Conservation (phyloP, 2,113 vertebrate genomes). For the Macquaria ambigua region DNA sequence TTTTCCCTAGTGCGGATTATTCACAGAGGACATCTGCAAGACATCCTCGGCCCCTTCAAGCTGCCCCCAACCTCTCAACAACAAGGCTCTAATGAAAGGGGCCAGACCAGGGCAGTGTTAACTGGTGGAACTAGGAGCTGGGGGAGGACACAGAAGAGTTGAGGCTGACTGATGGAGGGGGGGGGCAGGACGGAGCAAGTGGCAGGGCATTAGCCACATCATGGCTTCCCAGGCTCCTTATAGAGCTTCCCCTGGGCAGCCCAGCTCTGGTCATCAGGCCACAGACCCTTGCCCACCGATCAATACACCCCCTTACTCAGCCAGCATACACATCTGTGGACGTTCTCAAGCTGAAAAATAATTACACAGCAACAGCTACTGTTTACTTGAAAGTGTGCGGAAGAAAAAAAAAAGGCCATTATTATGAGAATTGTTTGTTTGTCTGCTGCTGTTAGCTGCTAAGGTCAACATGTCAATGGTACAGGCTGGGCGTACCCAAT, state of each 20-base stretch:
- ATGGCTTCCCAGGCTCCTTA: slow-evolving; percentile 81
- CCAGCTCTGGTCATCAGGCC: slow-evolving; percentile 75
- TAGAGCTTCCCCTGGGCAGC: slow-evolving; percentile 73
- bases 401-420: slow-evolving; percentile 52
- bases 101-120: slow-evolving; percentile 64
- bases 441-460: slow-evolving; percentile 68
- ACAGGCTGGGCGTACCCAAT: slow-evolving; percentile 58
- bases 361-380: slow-evolving; percentile 79
- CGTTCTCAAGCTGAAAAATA: slow-evolving; percentile 84
- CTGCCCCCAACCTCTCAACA: slow-evolving; percentile 71
- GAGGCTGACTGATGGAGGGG: slow-evolving; percentile 69
- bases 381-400: slow-evolving; percentile 74
- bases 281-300: slow-evolving; percentile 80
- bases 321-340: slow-evolving; percentile 76
- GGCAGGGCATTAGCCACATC: slow-evolving; percentile 85
- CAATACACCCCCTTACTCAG: slow-evolving; percentile 73
- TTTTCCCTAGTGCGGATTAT: slow-evolving; percentile 83
- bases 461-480: slow-evolving; percentile 77
- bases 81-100: slow-evolving; percentile 80
- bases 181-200: slow-evolving; percentile 67
- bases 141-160: slow-evolving; percentile 70
- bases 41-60: slow-evolving; percentile 73
- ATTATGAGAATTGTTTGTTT: slow-evolving; percentile 79
- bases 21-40: slow-evolving; percentile 86
- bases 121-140: slow-evolving; percentile 67